Evolutionary conservation across 2,888 invertebrate species (phyloP).

Genomic region (Dusona sp.): DNA sequence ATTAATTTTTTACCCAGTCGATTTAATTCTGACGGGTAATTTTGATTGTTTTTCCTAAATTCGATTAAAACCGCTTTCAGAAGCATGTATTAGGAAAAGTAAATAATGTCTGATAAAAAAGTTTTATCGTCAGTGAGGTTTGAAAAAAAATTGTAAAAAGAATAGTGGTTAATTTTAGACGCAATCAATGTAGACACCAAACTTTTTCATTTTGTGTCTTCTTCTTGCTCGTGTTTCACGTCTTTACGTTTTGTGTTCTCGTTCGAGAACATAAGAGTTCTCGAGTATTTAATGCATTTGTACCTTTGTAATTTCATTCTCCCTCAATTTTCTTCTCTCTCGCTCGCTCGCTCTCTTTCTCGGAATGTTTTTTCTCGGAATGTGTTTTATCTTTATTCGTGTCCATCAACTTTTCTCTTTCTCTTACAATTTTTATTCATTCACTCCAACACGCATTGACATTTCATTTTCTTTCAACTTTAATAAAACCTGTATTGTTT

Average conservation of each 20-base stretch:
- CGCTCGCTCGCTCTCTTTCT: slow-evolving; percentile 50
- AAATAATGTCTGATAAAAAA: too few species aligned
- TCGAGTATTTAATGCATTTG: slow-evolving; percentile 82
- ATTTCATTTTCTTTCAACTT: slow-evolving; percentile 36
- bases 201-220: not conserved
- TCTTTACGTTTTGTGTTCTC: slow-evolving; percentile 67
- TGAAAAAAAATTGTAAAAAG: not conserved
- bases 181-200: not conserved
- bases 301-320: slow-evolving; percentile 78
- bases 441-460: too few species aligned
- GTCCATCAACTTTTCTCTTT: slow-evolving; percentile 61
- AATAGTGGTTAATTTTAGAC: not conserved
- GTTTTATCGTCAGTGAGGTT: too few species aligned
- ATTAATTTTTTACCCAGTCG: not conserved
- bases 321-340: not conserved
- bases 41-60: too few species aligned
- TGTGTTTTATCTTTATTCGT: slow-evolving; percentile 1
- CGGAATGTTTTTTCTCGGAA: not conserved
- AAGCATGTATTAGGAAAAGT: too few species aligned
- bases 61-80: too few species aligned
- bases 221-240: not conserved
- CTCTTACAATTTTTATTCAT: slow-evolving; percentile 16
- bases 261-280: slow-evolving; percentile 76
- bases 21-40: too few species aligned
- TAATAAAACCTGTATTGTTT: slow-evolving; percentile 10